Evolutionary conservation across 2,888 invertebrate species (phyloP), one percentile per base, ranked within the genome.

Genomic region (Parnassius glacialis): DNA sequence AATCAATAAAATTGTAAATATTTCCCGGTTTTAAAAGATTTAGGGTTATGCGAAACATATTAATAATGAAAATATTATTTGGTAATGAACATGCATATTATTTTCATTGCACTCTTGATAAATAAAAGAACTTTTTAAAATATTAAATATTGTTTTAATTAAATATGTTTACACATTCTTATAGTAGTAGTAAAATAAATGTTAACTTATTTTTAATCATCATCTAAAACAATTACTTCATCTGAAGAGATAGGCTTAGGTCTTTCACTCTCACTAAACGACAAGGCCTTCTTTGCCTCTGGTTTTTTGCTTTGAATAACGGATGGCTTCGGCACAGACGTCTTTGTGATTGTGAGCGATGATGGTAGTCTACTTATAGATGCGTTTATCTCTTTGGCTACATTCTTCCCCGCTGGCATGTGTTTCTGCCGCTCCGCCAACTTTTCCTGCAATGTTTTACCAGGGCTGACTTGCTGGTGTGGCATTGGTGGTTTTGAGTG

Each of bases 401-500:
- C 53, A 66, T 78, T 82, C 1, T 81, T 57, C 1, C 80, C 72
- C 11, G 78, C 72, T 0, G 90, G 88, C 34, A 83, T 67, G 68
- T 81, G 82, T 73, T 94, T 94, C 67, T 94, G 93, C 64, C 93
- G 88, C 67, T 95, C 94, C 0, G 94, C 94, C 61, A 95, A 79
- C 78, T 94, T 94, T 75, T 95, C 94, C 73, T 95, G 94, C 62
- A 95, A 76, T 0, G 95, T 94, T 83, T 94, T 94, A 0, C 93
- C 93, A 0, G 94, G 92, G 70, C 92, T 93, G 1, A 85, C 82
- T 74, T 90, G 92, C 67, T 86, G 85, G 64, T 87, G 90, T 0
- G 87, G 85, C 74, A 80, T 67, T 1, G 80, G 85, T 0, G 85
- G 88, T 66, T 90, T 90, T 0, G 84, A 71, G 61, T 87, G 90